Conservation (phyloP, 2,797 vertebrate genomes). For the Enteromius thamalakanensis region DNA sequence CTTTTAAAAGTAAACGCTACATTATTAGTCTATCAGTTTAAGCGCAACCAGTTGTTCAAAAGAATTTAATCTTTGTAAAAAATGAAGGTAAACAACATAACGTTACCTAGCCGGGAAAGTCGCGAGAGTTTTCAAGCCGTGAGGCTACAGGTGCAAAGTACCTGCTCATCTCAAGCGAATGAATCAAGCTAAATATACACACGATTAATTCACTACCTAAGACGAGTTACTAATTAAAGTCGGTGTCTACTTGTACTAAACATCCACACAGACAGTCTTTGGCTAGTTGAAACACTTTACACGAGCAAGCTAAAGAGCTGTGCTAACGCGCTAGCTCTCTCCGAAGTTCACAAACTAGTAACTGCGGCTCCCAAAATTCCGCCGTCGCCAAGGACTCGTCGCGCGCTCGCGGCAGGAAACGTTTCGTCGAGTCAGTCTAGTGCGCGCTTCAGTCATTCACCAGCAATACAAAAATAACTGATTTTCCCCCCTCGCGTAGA, state of each 20-base stretch:
- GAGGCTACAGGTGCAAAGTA: conserved; percentile 54
- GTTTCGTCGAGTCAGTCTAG: background rate
- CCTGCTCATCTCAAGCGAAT: conserved; percentile 40
- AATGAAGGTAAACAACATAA: background rate
- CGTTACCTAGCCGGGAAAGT: background rate
- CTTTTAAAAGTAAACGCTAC: background rate
- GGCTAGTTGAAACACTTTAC: background rate
- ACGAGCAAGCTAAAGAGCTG: conserved; percentile 12
- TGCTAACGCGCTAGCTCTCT: conserved; percentile 41
- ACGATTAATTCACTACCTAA: background rate
- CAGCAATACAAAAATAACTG: background rate
- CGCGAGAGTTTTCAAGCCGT: conserved; percentile 20
- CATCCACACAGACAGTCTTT: background rate
- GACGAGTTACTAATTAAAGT: background rate
- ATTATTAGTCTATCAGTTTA: background rate
- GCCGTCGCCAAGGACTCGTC: conserved; percentile 20
- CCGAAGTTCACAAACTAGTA: conserved; percentile 35
- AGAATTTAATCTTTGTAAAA: background rate
- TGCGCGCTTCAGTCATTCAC: background rate
- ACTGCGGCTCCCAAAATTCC: conserved; percentile 30
- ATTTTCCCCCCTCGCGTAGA: background rate
- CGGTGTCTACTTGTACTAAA: background rate
- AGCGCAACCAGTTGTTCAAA: background rate
- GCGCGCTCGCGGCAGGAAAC: background rate
- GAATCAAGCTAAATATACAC: conserved; percentile 27